A percentile compares a stretch with the other conserved stretches of the same genome.
phyloP scores from a whole-genome alignment of 2,113 vertebrate genomes.

The Eurystomus gularis region DNA sequence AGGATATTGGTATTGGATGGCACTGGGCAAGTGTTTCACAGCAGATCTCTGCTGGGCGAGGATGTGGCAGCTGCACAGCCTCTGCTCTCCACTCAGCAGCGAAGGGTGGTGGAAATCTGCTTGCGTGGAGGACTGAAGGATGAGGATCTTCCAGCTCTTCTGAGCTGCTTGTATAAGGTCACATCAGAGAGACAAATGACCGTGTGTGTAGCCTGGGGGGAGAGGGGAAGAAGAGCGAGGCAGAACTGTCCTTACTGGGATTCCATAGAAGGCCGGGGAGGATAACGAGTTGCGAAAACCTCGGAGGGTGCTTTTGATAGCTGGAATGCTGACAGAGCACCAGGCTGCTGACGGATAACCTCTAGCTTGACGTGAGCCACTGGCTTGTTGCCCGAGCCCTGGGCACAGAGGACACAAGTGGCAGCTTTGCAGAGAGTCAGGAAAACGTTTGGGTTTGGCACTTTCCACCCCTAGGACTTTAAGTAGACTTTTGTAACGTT shows the following conservation, averaged over 20 bases:
- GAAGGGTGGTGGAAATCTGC: background rate
- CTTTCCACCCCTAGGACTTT: background rate
- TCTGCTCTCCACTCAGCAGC: background rate
- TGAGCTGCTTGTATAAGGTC: background rate
- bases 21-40: background rate
- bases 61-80: background rate
- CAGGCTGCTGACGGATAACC: background rate
- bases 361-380: background rate
- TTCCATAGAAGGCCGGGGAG: background rate
- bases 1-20: background rate
- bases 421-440: background rate
- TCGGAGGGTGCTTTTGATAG: background rate
- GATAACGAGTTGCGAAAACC: background rate
- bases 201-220: too few species aligned
- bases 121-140: background rate
- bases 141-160: background rate
- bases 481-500: background rate
- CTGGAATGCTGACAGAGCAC: constrained; percentile 8
- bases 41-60: background rate
- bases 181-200: background rate
- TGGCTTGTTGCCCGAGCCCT: background rate
- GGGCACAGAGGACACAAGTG: background rate
- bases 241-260: background rate
- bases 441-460: background rate
- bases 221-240: background rate